Evolutionary conservation across 2,113 vertebrate species (phyloP).

Genomic region (Engystomops pustulosus): DNA sequence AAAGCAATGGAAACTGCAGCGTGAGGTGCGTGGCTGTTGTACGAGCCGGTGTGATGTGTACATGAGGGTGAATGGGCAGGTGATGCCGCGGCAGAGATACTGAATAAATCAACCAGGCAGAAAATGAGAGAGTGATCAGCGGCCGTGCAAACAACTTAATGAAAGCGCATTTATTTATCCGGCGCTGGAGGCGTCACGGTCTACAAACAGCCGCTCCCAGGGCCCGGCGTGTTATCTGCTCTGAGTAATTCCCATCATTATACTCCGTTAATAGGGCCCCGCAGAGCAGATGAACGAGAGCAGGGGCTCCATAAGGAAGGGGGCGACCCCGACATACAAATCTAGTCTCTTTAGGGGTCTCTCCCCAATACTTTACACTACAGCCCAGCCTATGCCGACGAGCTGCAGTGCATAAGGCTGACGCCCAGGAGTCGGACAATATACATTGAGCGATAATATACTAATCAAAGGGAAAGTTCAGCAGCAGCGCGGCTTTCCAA

Average conservation of each 20-base stretch:
- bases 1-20: neutral
- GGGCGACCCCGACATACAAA: no score
- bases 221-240: neutral
- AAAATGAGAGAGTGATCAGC: neutral
- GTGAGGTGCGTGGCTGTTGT: neutral
- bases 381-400: no score
- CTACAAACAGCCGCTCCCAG: neutral
- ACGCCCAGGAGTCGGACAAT: no score
- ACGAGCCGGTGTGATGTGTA: neutral
- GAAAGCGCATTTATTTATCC: neutral
- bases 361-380: no score
- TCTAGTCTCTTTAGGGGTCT: no score
- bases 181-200: neutral
- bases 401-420: no score
- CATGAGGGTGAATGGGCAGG: neutral
- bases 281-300: neutral
- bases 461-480: no score
- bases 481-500: no score
- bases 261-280: neutral
- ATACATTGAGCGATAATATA: no score
- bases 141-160: constrained; percentile 25
- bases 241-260: constrained; percentile 16
- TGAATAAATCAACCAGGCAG: neutral
- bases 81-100: neutral
- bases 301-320: neutral